Conservation (phyloP, 2,888 invertebrate species). For the Subacronicta megacephala region DNA sequence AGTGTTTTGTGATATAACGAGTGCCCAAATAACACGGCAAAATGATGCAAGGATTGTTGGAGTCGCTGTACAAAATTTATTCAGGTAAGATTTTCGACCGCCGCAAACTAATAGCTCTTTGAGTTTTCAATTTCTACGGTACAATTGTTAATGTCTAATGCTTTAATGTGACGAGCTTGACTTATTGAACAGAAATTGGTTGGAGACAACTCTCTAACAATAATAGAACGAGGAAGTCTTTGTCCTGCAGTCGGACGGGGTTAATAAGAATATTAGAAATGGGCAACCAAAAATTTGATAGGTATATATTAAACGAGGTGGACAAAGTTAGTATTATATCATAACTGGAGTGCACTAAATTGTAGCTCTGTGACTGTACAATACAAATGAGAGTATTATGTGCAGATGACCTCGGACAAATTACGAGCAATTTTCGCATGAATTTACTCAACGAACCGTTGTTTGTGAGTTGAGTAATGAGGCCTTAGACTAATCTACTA, state of each 20-base stretch:
- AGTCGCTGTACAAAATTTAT: conserved; percentile 85
- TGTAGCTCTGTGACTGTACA: conserved; percentile 28
- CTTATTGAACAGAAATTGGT: too few species aligned
- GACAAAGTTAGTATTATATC: conserved; percentile 43
- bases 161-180: too few species aligned
- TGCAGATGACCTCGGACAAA: conserved; percentile 53
- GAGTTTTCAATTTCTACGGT: conserved; percentile 21
- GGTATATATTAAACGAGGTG: conserved; percentile 36
- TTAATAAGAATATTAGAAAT: too few species aligned
- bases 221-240: too few species aligned
- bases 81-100: conserved; percentile 73
- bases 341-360: conserved; percentile 31
- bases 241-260: too few species aligned
- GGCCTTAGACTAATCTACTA: conserved; percentile 45
- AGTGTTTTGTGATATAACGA: conserved; percentile 63
- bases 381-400: conserved; percentile 47
- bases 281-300: conserved; percentile 6
- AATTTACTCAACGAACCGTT: conserved; percentile 53
- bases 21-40: conserved; percentile 69
- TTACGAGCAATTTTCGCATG: conserved; percentile 53
- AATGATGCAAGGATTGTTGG: conserved; percentile 88
- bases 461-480: conserved; percentile 43
- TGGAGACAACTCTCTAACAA: too few species aligned
- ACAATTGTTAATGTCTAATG: conserved; percentile 9
- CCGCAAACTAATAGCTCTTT: conserved; percentile 1